phyloP scores from a whole-genome alignment of 2,888 invertebrate genomes.

The Tiliacea citrago region DNA sequence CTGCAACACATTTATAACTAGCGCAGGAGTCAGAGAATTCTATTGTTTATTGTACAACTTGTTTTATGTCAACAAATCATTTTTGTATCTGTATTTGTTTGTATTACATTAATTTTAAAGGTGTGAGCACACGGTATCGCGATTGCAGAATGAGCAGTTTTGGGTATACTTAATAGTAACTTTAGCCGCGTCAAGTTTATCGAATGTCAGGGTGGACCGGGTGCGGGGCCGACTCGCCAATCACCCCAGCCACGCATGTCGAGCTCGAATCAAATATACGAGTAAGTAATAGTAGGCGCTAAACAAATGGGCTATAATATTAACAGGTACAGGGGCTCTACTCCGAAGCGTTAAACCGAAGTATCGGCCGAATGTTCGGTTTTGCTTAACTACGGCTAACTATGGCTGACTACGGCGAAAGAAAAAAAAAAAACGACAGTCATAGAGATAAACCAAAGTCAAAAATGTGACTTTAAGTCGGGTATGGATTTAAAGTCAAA shows the following conservation, averaged over 20 bases:
- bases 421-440: too few species aligned
- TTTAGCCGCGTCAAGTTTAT: constrained; percentile 71
- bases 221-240: constrained; percentile 63
- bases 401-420: too few species aligned
- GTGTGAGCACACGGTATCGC: constrained; percentile 63
- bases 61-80: too few species aligned
- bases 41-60: too few species aligned
- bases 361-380: too few species aligned
- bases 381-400: too few species aligned
- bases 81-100: constrained; percentile 4
- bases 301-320: not conserved
- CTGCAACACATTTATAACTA: too few species aligned
- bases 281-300: not conserved
- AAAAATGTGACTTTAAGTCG: too few species aligned
- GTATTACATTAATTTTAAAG: constrained; percentile 50
- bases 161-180: constrained; percentile 51
- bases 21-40: too few species aligned
- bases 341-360: too few species aligned
- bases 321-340: not conserved
- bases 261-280: constrained; percentile 39
- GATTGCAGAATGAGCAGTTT: constrained; percentile 68
- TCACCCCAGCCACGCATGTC: constrained; percentile 43
- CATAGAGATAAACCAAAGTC: too few species aligned
- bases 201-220: constrained; percentile 85
- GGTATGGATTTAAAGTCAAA: too few species aligned